Evolutionary conservation across 2,888 invertebrate genomes (phyloP).

Genomic region (Melanostoma scalare): DNA sequence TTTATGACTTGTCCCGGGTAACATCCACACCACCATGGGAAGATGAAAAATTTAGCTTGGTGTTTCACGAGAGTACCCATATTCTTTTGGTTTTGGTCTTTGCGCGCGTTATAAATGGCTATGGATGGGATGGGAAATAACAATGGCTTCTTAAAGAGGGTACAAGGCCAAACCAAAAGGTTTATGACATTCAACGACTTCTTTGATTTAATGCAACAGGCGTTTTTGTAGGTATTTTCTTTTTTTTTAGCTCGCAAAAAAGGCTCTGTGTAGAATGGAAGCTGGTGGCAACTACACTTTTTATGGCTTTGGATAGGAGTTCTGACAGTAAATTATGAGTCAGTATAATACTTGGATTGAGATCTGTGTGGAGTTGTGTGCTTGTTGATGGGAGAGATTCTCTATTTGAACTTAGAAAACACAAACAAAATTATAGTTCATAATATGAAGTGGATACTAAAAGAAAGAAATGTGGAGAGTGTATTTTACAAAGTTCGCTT

Average conservation of each 20-base stretch:
- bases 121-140: constrained; percentile 37
- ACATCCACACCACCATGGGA: constrained; percentile 26
- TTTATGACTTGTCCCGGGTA: background rate
- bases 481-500: too few species aligned
- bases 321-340: too few species aligned
- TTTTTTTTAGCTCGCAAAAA: background rate
- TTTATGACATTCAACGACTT: constrained; percentile 45
- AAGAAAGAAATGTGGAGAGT: too few species aligned
- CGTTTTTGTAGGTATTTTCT: background rate
- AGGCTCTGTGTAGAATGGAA: background rate
- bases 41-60: constrained; percentile 33
- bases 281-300: too few species aligned
- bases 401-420: too few species aligned
- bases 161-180: constrained; percentile 59
- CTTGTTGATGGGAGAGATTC: too few species aligned
- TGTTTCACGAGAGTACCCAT: background rate
- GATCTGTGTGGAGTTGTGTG: too few species aligned
- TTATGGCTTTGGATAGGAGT: too few species aligned
- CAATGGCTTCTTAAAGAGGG: constrained; percentile 42
- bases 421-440: too few species aligned
- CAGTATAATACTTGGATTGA: too few species aligned
- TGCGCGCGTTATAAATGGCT: constrained; percentile 38
- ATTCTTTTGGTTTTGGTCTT: constrained; percentile 28
- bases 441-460: too few species aligned
- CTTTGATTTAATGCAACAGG: constrained; percentile 50